These are phyloP conservation scores for Atta cephalotes DNA, from an alignment of 1,140 invertebrate genomes.

Conservation along the genomic window DNA sequence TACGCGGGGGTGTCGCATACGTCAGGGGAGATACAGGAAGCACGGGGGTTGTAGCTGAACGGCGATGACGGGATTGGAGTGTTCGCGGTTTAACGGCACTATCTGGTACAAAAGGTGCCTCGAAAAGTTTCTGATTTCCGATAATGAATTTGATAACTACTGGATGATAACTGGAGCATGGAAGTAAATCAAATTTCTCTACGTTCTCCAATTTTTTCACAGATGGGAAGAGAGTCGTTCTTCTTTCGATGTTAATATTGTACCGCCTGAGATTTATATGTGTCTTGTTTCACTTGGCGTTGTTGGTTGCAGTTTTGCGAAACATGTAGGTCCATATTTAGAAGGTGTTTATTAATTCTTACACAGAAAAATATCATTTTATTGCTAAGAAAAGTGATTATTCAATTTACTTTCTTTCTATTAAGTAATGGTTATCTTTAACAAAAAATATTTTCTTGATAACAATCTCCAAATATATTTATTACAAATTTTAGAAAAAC, in stretches of 20 bases:
- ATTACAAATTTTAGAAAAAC: too few species aligned
- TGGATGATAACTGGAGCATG: conserved; percentile 38
- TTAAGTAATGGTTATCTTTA: too few species aligned
- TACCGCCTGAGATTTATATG: background rate
- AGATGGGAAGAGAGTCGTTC: background rate
- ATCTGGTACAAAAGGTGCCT: conserved; percentile 17
- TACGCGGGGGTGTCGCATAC: conserved; percentile 9
- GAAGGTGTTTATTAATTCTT: too few species aligned
- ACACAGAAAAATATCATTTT: too few species aligned
- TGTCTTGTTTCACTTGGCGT: background rate
- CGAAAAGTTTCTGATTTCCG: conserved; percentile 34
- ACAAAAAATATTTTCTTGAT: too few species aligned
- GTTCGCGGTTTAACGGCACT: conserved; percentile 21
- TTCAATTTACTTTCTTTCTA: too few species aligned
- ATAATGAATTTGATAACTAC: conserved; percentile 11
- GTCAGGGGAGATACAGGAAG: background rate
- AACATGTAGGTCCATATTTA: background rate
- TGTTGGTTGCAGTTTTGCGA: background rate
- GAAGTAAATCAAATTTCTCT: background rate
- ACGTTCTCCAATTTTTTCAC: background rate
- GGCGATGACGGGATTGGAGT: background rate
- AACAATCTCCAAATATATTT: too few species aligned
- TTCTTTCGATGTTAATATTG: conserved; percentile 38
- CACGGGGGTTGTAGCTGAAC: background rate
- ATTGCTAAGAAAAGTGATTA: too few species aligned